A percentile compares a stretch with the other conserved stretches of the same genome.
phyloP scores from a whole-genome alignment of 2,797 vertebrate genomes.

The Typhlichthys subterraneus region DNA sequence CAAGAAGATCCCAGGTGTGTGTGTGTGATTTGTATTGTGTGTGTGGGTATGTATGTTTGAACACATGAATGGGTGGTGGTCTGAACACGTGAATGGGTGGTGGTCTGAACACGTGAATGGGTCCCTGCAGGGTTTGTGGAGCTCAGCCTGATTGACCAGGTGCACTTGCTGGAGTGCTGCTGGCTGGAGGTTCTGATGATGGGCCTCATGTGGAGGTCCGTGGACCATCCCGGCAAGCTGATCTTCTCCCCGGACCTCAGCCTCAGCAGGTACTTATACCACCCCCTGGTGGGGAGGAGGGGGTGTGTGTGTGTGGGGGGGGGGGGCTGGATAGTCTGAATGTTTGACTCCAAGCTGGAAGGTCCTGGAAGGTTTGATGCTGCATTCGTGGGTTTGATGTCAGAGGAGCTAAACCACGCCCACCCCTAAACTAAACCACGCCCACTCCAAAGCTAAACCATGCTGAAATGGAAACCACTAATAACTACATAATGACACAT shows the following conservation, averaged over 20 bases:
- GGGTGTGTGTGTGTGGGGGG: no score
- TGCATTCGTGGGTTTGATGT: no score
- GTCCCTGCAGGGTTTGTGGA: constrained; percentile 87
- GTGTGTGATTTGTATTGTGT: constrained; percentile 5
- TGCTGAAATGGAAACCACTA: no score
- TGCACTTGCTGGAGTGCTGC: constrained; percentile 94
- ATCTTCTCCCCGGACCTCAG: constrained; percentile 95
- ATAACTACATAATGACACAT: no score
- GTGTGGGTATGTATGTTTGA: background rate
- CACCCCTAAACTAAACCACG: no score
- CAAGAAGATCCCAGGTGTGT: constrained; percentile 95
- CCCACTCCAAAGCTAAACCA: no score
- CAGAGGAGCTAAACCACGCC: no score
- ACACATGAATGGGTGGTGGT: background rate
- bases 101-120: background rate
- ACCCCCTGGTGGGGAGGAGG: no score
- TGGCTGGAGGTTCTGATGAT: constrained; percentile 98
- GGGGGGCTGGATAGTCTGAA: no score
- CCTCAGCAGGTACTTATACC: constrained; percentile 81
- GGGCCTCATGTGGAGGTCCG: constrained; percentile 97
- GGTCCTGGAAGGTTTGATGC: background rate
- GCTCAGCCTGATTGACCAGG: constrained; percentile 90
- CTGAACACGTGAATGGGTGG: background rate
- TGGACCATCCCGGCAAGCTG: constrained; percentile 93
- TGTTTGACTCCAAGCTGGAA: no score